Base-by-base conservation (phyloP, 2,888 invertebrate species). In the Imbricaverruca yamaguchii region DNA sequence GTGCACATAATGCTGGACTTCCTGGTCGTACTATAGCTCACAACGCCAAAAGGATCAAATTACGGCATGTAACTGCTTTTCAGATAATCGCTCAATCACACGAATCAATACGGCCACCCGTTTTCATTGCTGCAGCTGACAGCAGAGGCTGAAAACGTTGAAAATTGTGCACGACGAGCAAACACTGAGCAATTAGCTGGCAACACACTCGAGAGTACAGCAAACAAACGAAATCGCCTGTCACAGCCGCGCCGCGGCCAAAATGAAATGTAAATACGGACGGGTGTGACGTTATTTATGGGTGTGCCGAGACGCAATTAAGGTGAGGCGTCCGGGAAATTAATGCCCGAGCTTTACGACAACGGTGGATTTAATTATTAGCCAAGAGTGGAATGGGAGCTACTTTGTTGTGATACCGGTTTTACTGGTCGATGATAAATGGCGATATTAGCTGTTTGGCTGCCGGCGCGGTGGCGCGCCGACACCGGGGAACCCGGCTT, bases 281-380 rank as follows among this genome's bases (percentile, higher is more conserved):
- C 55, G 74, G 53, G 74, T 21, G 15, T 21, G 21, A 18, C 21
- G 74, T 74, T 74, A 74, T 74, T 74, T 74, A 74, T 74, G 53
- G 55, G 55, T 74, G 53, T 55, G 74, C 21, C 74, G 74, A 55
- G 74, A 55, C 55, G 74, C 74, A 74, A 74, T 74, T 74, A 55
- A 53, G 74, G 74, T 74, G 74, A 74, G 74, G 74, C 55, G 74
- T 74, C 74, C 53, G 55, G 74, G 74, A 74, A 74, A 74, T 74
- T 74, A 74, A 74, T 74, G 74, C 55, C 18, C 39, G 55, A 18
- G 74, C 74, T 55, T 74, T 74, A 74, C 55, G 74, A 74, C 74
- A 74, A 74, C 74, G 74, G 55, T 55, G 74, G 74, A 74, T 74
- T 74, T 74, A 74, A 74, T 74, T 74, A 74, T 74, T 74, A 74